Percentiles rank a stretch among this genome's conserved stretches.
Evolutionary conservation across 2,888 invertebrate species (phyloP).

Genomic region (Tiliacea aurago): DNA sequence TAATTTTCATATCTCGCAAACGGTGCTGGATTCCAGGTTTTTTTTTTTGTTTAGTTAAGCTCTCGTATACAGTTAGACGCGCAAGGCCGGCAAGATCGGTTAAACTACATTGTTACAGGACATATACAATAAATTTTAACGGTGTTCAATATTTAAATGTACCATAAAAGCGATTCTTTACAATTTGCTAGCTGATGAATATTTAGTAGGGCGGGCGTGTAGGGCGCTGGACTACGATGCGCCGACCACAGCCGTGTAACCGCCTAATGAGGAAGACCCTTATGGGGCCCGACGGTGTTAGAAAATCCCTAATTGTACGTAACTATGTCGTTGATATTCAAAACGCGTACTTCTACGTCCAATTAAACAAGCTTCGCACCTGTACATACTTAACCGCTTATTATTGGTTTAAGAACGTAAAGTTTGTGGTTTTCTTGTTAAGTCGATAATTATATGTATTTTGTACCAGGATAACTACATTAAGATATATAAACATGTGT

Average conservation of each 20-base stretch:
- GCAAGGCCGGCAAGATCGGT: slow-evolving; percentile 77
- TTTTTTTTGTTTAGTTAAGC: slow-evolving; percentile 59
- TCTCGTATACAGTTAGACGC: slow-evolving; percentile 73
- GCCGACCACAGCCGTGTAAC: slow-evolving; percentile 76
- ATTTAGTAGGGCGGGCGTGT: slow-evolving; percentile 80
- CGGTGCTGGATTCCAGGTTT: slow-evolving; percentile 63
- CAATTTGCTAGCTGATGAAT: slow-evolving; percentile 84
- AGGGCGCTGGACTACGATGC: slow-evolving; percentile 68
- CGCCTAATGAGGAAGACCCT: slow-evolving; percentile 85
- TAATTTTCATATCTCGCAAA: slow-evolving; percentile 73
- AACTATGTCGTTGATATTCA: slow-evolving; percentile 85
- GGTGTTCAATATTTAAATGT: slow-evolving; percentile 78
- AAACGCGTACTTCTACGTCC: slow-evolving; percentile 77
- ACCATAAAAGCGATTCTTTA: slow-evolving; percentile 80
- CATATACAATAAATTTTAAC: slow-evolving; percentile 80
- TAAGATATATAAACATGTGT: slow-evolving; percentile 48
- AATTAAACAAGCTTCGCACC: slow-evolving; percentile 77
- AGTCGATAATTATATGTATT: slow-evolving; percentile 54
- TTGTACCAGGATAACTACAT: slow-evolving; percentile 45
- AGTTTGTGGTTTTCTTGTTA: slow-evolving; percentile 60
- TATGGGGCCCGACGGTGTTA: slow-evolving; percentile 82
- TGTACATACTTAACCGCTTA: slow-evolving; percentile 67
- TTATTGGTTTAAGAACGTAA: slow-evolving; percentile 57
- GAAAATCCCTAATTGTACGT: slow-evolving; percentile 86
- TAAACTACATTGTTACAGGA: slow-evolving; percentile 82